phyloP scores from a whole-genome alignment of 2,888 invertebrate species.

The Hypena proboscidalis region DNA sequence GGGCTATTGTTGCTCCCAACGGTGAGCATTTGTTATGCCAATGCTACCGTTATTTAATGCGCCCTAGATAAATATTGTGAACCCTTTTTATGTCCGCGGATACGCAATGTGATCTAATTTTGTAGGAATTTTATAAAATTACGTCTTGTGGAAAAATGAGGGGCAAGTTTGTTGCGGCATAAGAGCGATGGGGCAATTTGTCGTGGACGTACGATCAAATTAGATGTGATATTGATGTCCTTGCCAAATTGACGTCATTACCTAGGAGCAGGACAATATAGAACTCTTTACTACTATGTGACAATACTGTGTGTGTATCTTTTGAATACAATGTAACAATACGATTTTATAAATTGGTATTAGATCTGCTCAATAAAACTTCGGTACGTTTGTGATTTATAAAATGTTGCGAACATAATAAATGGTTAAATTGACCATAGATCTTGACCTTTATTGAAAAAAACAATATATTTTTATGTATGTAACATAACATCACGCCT shows the following conservation, averaged over 20 bases:
- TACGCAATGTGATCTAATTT: conserved; percentile 56
- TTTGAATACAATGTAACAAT: too few species aligned
- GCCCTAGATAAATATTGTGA: conserved; percentile 67
- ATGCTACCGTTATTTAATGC: conserved; percentile 65
- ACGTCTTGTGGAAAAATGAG: conserved; percentile 42
- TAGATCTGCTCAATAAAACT: too few species aligned
- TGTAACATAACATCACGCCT: too few species aligned
- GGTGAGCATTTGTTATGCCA: conserved; percentile 67
- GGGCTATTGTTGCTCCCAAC: conserved; percentile 60
- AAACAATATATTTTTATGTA: too few species aligned
- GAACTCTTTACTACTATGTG: too few species aligned
- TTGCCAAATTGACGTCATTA: conserved; percentile 17
- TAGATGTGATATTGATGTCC: conserved; percentile 38
- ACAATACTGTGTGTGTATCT: too few species aligned
- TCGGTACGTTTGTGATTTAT: too few species aligned
- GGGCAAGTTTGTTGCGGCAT: conserved; percentile 18
- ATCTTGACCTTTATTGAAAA: too few species aligned
- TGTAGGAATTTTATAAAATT: conserved; percentile 49
- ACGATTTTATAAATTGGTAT: too few species aligned
- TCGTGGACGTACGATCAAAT: conserved; percentile 25
- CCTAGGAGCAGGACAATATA: too few species aligned
- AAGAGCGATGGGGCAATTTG: conserved; percentile 35
- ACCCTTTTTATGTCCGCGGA: conserved; percentile 61
- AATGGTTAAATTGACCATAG: too few species aligned
- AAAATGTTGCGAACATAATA: too few species aligned